phyloP scores from a whole-genome alignment of 2,113 vertebrate species.

The Paramormyrops kingsleyae region DNA sequence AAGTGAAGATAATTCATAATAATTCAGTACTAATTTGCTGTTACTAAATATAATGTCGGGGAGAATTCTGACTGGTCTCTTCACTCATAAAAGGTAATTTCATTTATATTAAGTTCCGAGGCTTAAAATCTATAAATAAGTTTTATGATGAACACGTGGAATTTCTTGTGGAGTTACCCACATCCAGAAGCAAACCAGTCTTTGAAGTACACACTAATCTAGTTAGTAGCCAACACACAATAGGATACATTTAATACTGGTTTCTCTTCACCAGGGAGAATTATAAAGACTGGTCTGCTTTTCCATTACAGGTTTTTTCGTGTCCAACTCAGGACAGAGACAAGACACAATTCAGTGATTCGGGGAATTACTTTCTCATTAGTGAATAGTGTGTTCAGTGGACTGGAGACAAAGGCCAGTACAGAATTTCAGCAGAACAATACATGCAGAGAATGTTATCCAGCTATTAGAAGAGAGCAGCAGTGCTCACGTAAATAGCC shows the following conservation, averaged over 20 bases:
- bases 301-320: not conserved
- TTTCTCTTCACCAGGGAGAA: not conserved
- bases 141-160: not conserved
- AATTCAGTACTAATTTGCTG: not conserved
- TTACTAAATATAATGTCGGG: not conserved
- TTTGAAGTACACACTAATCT: not conserved
- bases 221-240: not conserved
- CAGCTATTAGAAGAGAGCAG: not conserved
- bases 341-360: not conserved
- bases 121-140: not conserved
- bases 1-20: not conserved
- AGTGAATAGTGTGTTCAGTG: not conserved
- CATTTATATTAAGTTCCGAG: not conserved
- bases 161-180: not conserved
- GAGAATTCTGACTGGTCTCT: not conserved
- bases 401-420: not conserved
- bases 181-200: not conserved
- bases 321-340: not conserved
- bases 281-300: not conserved
- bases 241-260: not conserved
- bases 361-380: conserved; percentile 1
- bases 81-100: not conserved
- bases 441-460: not conserved
- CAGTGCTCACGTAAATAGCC: not conserved
- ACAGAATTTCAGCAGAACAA: not conserved